Percentiles rank a stretch among this genome's conserved stretches.
Conservation (phyloP, 2,888 invertebrate species). For the Scrobipalpa costella region DNA sequence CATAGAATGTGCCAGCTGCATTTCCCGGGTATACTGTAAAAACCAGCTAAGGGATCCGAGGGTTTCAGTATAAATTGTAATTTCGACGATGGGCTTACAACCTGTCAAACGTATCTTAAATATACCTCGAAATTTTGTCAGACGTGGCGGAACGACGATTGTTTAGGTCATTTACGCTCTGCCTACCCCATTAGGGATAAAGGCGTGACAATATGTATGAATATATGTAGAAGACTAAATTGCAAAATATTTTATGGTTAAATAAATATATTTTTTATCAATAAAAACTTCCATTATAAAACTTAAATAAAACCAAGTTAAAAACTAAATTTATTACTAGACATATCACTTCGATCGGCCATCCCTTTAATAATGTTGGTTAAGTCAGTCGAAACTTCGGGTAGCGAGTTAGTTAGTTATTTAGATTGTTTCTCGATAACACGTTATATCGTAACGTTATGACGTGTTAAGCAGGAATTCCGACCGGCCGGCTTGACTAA, state of each 20-base stretch:
- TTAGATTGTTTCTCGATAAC: conserved; percentile 2
- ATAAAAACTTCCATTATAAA: neutral
- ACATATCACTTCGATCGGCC: conserved; percentile 32
- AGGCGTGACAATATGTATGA: no score
- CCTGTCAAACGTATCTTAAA: no score
- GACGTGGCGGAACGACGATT: no score
- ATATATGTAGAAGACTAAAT: no score
- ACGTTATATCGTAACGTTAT: neutral
- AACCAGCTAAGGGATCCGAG: no score
- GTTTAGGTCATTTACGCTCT: no score
- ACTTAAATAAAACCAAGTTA: neutral
- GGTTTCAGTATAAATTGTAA: no score
- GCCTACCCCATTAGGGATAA: no score
- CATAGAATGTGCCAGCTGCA: no score
- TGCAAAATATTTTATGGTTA: neutral
- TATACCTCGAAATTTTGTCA: no score
- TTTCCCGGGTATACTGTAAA: no score
- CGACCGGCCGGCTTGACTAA: neutral
- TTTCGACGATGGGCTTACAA: no score
- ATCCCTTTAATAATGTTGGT: conserved; percentile 37
- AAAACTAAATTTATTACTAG: neutral
- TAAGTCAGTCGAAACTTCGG: conserved; percentile 5
- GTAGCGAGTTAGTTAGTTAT: conserved; percentile 2
- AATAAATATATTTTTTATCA: neutral
- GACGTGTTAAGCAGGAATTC: conserved; percentile 7